Evolutionary conservation across 2,888 invertebrate species (phyloP), one percentile per base, ranked within the genome.

Genomic region (Rhagonycha fulva): DNA sequence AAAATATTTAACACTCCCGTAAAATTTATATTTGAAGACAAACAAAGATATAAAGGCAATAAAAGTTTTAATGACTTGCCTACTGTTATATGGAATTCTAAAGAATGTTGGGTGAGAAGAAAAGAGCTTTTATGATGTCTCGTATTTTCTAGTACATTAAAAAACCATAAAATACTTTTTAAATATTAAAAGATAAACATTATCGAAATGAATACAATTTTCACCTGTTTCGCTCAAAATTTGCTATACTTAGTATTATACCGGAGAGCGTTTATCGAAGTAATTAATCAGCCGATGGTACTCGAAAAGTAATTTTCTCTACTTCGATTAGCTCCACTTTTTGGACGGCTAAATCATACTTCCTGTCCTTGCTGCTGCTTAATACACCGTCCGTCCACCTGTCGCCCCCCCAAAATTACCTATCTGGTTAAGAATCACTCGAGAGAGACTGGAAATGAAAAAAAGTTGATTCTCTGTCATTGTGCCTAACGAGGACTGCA

Each of bases 31-130:
- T 80, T 80, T 80, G 82, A 81, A 80, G 79, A 81, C 81, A 81
- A 82, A 81, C 81, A 80, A 75, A 81, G 80, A 80, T 82, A 82
- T 81, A 82, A 80, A 80, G 77, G 81, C 79, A 75, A 81, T 82
- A 82, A 82, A 82, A 82, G 80, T 80, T 82, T 82, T 82, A 82
- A 82, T 81, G 76, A 80, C 79, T 80, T 76, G 80, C 78, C 81
- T 81, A 81, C 82, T 80, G 80, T 78, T 80, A 79, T 80, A 68
- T 78, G 79, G 81, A 78, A 80, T 80, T 80, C 75, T 75, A 71
- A 80, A 79, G 80, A 81, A 80, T 77, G 79, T 78, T 79, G 74
- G 77, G 75, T 72, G 79, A 77, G 76, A 79, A 81, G 78, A 81
- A 80, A 80, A 77, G 76, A 70, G 74, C 77, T 78, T 79, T 80